Conservation (phyloP, 2,888 invertebrate genomes). For the Ectemnius continuus region DNA sequence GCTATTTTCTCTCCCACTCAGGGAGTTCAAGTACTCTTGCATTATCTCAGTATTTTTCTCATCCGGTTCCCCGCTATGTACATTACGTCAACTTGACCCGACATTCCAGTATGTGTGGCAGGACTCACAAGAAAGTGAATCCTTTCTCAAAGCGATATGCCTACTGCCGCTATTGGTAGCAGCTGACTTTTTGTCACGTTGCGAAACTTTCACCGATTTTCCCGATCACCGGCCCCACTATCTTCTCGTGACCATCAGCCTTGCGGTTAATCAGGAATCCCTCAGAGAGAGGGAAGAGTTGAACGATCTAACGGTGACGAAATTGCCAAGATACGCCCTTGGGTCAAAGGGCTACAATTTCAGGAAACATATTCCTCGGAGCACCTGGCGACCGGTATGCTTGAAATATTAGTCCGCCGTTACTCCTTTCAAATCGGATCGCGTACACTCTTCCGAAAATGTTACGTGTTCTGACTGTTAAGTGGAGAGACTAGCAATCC, state of each 20-base stretch:
- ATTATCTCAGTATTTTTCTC: too few species aligned
- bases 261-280: neutral
- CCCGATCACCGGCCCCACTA: conserved; percentile 22
- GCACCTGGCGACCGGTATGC: conserved; percentile 8
- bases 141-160: conserved; percentile 47
- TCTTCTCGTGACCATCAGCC: neutral
- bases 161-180: conserved; percentile 46
- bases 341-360: neutral
- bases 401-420: conserved; percentile 55
- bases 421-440: conserved; percentile 58
- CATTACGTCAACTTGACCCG: conserved; percentile 42
- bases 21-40: too few species aligned
- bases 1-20: too few species aligned
- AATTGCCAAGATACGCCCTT: neutral
- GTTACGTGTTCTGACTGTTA: conserved; percentile 42
- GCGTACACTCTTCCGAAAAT: conserved; percentile 55
- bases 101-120: neutral
- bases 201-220: conserved; percentile 66
- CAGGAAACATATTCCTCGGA: neutral
- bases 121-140: conserved; percentile 68
- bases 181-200: conserved; percentile 37
- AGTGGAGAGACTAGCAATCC: conserved; percentile 20
- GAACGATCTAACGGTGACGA: conserved; percentile 61
- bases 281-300: neutral
- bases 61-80: conserved; percentile 21